phyloP scores from a whole-genome alignment of 2,888 invertebrate genomes.

The Punctoribates punctum region DNA sequence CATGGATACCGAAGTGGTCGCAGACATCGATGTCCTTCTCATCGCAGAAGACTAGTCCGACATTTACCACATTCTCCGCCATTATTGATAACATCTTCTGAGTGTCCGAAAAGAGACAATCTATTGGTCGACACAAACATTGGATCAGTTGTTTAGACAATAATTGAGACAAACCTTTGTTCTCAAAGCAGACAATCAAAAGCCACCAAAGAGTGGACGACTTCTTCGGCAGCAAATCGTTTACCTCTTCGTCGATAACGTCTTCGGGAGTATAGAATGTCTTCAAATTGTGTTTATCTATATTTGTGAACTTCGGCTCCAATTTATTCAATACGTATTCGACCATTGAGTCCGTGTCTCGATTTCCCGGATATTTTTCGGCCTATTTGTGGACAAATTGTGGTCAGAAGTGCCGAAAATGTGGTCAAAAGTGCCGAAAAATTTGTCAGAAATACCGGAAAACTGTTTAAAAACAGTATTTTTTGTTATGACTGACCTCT shows the following conservation, averaged over 20 bases:
- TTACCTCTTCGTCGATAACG: not conserved
- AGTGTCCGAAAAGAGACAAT: constrained; percentile 60
- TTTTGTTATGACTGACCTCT: not conserved
- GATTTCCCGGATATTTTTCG: constrained; percentile 62
- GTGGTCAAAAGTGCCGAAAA: too few relatives aligned
- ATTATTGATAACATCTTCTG: constrained; percentile 67
- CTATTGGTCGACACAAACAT: constrained; percentile 48
- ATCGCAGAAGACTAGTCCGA: constrained; percentile 59
- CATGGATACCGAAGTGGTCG: constrained; percentile 54
- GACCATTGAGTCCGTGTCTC: constrained; percentile 61
- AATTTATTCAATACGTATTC: constrained; percentile 59
- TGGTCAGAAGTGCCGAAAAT: too few relatives aligned
- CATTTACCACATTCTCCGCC: constrained; percentile 60
- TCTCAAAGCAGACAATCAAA: constrained; percentile 16
- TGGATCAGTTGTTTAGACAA: too few relatives aligned
- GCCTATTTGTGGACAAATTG: constrained; percentile 54
- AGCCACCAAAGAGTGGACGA: constrained; percentile 7
- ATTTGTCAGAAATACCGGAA: too few relatives aligned
- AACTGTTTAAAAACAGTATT: too few relatives aligned
- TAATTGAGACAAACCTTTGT: not conserved
- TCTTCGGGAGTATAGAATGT: not conserved
- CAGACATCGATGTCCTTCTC: constrained; percentile 56
- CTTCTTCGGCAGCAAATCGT: not conserved
- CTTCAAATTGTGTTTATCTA: constrained; percentile 13
- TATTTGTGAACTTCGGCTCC: not conserved